Percentiles rank a stretch among this genome's conserved stretches.
phyloP scores from a whole-genome alignment of 2,888 invertebrate species.

The Apodemia zela region DNA sequence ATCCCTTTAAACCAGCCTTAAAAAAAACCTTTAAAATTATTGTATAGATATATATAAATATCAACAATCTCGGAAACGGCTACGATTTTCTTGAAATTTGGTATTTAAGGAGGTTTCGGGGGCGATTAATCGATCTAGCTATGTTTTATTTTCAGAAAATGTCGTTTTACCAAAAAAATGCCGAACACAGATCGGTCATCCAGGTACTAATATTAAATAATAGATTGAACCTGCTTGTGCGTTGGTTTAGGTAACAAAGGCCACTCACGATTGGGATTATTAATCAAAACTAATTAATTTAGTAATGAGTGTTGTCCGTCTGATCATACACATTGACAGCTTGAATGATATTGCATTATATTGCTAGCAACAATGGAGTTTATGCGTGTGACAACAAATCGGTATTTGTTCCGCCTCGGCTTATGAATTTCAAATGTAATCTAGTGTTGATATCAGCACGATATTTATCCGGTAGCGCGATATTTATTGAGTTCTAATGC shows the following conservation, averaged over 20 bases:
- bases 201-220: no score
- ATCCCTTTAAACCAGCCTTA: no score
- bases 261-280: slow-evolving; percentile 2
- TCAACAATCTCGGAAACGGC: no score
- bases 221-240: not conserved
- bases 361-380: slow-evolving; percentile 26
- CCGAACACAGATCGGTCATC: no score
- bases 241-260: not conserved
- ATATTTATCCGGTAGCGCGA: slow-evolving; percentile 54
- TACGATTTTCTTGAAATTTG: no score
- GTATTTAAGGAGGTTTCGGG: no score
- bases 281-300: slow-evolving; percentile 5
- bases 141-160: no score
- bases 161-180: no score
- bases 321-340: not conserved
- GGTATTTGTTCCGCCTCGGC: slow-evolving; percentile 50
- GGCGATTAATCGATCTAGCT: no score
- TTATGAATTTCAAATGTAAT: slow-evolving; percentile 57
- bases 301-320: slow-evolving; percentile 6
- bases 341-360: slow-evolving; percentile 8
- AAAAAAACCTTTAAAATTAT: no score
- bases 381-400: slow-evolving; percentile 30
- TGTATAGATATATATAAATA: no score
- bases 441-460: slow-evolving; percentile 60
- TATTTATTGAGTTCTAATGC: slow-evolving; percentile 36